Evolutionary conservation across 2,888 invertebrate genomes (phyloP).

Genomic region (Eristalis arbustorum): DNA sequence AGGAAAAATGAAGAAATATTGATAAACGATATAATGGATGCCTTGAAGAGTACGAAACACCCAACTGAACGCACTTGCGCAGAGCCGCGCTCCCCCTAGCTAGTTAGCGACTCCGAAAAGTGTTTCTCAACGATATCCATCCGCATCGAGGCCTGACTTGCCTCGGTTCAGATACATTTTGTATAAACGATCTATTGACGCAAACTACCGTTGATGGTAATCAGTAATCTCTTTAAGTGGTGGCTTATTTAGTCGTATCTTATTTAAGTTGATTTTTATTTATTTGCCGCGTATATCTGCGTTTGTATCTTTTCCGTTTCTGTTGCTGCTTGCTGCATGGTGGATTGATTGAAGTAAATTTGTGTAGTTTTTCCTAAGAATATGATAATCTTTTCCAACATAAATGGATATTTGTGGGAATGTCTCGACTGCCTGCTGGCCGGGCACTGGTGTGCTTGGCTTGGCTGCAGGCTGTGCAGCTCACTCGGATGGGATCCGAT

Average conservation of each 20-base stretch:
- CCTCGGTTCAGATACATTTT: slow-evolving; percentile 29
- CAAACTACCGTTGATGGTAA: slow-evolving; percentile 53
- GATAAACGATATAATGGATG: neutral
- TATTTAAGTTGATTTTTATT: slow-evolving; percentile 1
- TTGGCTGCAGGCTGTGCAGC: neutral
- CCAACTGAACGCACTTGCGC: neutral
- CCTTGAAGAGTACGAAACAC: neutral
- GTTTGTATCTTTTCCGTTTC: slow-evolving; percentile 24
- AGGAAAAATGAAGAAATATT: slow-evolving; percentile 17
- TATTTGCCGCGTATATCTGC: neutral
- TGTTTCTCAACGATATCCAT: neutral
- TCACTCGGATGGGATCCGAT: neutral
- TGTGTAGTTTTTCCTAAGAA: slow-evolving; percentile 41
- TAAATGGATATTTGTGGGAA: slow-evolving; percentile 58
- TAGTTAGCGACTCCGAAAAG: neutral
- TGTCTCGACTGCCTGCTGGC: neutral
- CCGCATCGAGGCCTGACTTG: neutral
- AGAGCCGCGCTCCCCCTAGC: too few species aligned
- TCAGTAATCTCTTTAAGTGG: slow-evolving; percentile 55
- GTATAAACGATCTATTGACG: slow-evolving; percentile 55
- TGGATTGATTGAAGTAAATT: slow-evolving; percentile 54
- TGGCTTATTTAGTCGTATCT: slow-evolving; percentile 23
- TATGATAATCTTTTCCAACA: slow-evolving; percentile 56
- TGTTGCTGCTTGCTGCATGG: slow-evolving; percentile 1
- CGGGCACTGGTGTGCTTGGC: neutral